These are phyloP conservation scores for Drosophila biarmipes DNA, from an alignment of 1,140 invertebrate genomes.

Conservation along the genomic window DNA sequence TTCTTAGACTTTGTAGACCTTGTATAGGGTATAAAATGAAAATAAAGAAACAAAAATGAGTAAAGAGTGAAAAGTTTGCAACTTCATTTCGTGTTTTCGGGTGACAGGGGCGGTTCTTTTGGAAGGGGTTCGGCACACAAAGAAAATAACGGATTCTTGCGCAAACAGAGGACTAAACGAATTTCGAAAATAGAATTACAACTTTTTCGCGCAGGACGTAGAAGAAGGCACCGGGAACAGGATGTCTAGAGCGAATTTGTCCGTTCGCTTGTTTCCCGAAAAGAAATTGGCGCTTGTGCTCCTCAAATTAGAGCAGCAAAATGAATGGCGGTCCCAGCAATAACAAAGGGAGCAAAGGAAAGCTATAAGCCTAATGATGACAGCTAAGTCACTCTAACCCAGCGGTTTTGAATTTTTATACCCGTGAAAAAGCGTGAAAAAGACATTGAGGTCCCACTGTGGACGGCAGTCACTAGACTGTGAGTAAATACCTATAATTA, in stretches of 20 bases:
- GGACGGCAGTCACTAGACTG: too few species aligned
- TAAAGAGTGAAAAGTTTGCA: conserved; percentile 66
- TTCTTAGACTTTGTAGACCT: too few species aligned
- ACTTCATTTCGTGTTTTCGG: conserved; percentile 67
- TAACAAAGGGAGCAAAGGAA: conserved; percentile 44
- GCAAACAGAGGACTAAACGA: conserved; percentile 81
- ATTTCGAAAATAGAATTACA: conserved; percentile 83
- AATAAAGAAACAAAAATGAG: conserved; percentile 46
- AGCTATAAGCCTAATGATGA: not conserved
- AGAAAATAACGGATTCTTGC: conserved; percentile 80
- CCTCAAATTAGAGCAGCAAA: conserved; percentile 71
- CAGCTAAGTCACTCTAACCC: conserved; percentile 1
- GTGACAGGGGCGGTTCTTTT: conserved; percentile 18
- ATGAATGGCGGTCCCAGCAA: conserved; percentile 48
- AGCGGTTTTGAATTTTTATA: not conserved
- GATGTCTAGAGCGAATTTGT: conserved; percentile 69
- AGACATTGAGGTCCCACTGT: too few species aligned
- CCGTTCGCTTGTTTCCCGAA: conserved; percentile 39
- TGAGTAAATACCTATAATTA: too few species aligned
- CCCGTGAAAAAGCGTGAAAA: not conserved
- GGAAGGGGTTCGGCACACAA: conserved; percentile 19
- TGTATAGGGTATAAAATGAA: conserved; percentile 12
- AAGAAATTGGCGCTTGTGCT: conserved; percentile 42
- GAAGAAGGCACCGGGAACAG: conserved; percentile 33
- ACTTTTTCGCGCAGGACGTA: conserved; percentile 64